Evolutionary conservation across 2,797 vertebrate genomes (phyloP).

Genomic region (Oryzias dopingdopingensis): DNA sequence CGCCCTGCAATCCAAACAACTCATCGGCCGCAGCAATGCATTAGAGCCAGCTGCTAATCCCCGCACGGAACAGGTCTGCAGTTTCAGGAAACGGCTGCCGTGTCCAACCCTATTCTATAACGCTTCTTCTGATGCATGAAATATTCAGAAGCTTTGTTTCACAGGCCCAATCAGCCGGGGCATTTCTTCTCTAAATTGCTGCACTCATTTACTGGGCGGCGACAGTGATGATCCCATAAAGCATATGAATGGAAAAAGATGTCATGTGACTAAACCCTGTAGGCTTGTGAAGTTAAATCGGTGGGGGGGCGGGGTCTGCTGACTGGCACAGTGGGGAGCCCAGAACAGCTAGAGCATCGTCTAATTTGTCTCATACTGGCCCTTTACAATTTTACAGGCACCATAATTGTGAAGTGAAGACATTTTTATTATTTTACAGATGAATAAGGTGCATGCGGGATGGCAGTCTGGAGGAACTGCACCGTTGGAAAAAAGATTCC

Average conservation of each 20-base stretch:
- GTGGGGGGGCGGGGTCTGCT: slow-evolving; percentile 46
- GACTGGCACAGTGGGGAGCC: slow-evolving; percentile 60
- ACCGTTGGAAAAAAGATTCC: too few relatives aligned
- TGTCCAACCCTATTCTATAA: slow-evolving; percentile 37
- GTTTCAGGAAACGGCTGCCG: slow-evolving; percentile 49
- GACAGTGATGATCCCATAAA: slow-evolving; percentile 80
- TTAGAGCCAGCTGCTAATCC: slow-evolving; percentile 48
- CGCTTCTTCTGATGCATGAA: slow-evolving; percentile 57
- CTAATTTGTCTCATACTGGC: slow-evolving; percentile 75
- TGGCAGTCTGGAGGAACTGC: too few relatives aligned
- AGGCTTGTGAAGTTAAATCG: slow-evolving; percentile 79
- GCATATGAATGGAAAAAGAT: slow-evolving; percentile 73
- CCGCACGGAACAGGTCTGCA: slow-evolving; percentile 35
- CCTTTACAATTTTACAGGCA: slow-evolving; percentile 69
- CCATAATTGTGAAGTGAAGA: slow-evolving; percentile 72
- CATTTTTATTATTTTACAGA: slow-evolving; percentile 48
- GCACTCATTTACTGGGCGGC: slow-evolving; percentile 60
- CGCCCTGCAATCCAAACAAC: slow-evolving; percentile 70
- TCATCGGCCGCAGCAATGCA: slow-evolving; percentile 51
- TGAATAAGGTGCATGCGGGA: too few relatives aligned
- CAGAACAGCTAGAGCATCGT: slow-evolving; percentile 49
- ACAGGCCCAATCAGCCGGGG: slow-evolving; percentile 36
- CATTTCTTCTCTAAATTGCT: slow-evolving; percentile 70
- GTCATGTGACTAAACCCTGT: slow-evolving; percentile 67
- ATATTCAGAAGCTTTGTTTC: slow-evolving; percentile 70